These are phyloP conservation scores for Machaerirhynchus nigripectus DNA, from an alignment of 2,113 vertebrate species.

Conservation along the genomic window DNA sequence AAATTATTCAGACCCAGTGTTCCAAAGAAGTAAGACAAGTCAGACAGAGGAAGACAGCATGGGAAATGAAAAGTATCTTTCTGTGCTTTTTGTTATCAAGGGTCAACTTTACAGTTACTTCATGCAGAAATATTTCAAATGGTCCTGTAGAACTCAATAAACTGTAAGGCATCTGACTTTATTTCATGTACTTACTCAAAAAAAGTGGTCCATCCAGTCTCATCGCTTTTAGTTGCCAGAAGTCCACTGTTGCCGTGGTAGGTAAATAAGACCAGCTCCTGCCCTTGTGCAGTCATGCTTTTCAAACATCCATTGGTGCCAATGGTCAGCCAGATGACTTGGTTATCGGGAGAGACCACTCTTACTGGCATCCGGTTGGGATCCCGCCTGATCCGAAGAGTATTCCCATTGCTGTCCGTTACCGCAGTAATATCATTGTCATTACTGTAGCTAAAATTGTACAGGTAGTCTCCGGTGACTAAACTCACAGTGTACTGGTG, in stretches of 20 bases:
- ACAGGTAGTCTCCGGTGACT: constrained; percentile 91
- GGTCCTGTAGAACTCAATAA: background rate
- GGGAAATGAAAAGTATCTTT: background rate
- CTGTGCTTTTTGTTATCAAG: background rate
- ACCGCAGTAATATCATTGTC: constrained; percentile 91
- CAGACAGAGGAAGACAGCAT: background rate
- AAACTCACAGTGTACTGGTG: constrained; percentile 95
- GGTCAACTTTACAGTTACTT: background rate
- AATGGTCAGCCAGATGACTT: constrained; percentile 95
- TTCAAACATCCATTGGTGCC: constrained; percentile 92
- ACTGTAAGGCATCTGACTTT: background rate
- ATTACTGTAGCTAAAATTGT: constrained; percentile 95
- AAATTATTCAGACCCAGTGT: background rate
- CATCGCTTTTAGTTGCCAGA: constrained; percentile 92
- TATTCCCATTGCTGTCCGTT: constrained; percentile 93
- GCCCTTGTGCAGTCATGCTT: constrained; percentile 91
- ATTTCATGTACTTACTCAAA: constrained; percentile 87
- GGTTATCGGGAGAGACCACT: constrained; percentile 94
- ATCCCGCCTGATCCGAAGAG: constrained; percentile 89
- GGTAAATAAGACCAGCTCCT: constrained; percentile 91
- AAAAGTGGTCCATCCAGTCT: constrained; percentile 98
- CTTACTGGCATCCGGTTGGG: constrained; percentile 92
- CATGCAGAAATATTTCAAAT: background rate
- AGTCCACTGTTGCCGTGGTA: constrained; percentile 96
- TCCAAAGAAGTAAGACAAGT: background rate